phyloP scores from a whole-genome alignment of 2,888 invertebrate species.

The Protonemura montana region DNA sequence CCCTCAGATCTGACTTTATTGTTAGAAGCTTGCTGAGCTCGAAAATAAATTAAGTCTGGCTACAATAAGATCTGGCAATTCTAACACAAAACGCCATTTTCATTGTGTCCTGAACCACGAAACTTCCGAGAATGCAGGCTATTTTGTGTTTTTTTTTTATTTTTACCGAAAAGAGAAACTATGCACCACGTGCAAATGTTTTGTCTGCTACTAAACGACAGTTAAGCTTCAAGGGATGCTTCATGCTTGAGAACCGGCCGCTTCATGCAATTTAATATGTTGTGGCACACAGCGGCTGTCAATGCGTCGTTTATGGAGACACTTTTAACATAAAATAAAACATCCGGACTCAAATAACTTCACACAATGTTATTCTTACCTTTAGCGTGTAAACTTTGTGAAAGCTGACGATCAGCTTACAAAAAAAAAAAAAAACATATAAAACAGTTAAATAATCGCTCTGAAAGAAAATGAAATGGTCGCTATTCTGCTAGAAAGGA shows the following conservation, averaged over 20 bases:
- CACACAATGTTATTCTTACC: slow-evolving; percentile 17
- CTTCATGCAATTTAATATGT: background rate
- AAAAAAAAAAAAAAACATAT: background rate
- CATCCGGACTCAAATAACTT: background rate
- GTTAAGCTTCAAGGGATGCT: background rate
- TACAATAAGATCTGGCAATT: background rate
- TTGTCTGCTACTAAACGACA: background rate
- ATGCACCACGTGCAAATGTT: background rate
- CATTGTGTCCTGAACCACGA: background rate
- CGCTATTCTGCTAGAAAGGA: background rate
- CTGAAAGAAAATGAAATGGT: too few species aligned
- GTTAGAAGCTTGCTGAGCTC: background rate
- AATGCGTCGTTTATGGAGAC: background rate
- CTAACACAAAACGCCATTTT: background rate
- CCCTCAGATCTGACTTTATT: background rate
- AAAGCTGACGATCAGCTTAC: background rate
- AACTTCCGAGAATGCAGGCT: background rate
- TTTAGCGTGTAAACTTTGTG: background rate
- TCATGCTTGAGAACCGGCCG: background rate
- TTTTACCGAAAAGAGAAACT: background rate
- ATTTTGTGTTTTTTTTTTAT: background rate
- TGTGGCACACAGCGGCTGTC: slow-evolving; percentile 1
- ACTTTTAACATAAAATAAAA: background rate
- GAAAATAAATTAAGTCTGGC: background rate
- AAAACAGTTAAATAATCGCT: background rate